Evolutionary conservation across 1,140 invertebrate genomes (phyloP).

Genomic region (Sycobia sp.): DNA sequence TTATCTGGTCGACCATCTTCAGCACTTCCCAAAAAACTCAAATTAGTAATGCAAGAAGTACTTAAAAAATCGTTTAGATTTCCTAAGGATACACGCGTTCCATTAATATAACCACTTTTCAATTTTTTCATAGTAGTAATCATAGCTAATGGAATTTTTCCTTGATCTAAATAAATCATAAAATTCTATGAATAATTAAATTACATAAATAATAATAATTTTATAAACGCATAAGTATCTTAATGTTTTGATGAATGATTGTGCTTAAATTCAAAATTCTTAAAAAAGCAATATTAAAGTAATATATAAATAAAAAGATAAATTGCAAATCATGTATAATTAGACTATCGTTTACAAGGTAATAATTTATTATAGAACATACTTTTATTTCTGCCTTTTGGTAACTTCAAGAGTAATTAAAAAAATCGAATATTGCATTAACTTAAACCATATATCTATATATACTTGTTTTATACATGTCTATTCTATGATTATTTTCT

Average conservation of each 20-base stretch:
- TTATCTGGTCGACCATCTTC: conserved; percentile 88
- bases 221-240: conserved; percentile 1
- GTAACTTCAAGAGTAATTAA: no score
- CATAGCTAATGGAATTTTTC: conserved; percentile 89
- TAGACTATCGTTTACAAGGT: no score
- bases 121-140: conserved; percentile 98
- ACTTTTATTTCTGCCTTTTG: no score
- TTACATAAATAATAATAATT: not conserved
- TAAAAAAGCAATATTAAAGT: conserved; percentile 16
- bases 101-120: conserved; percentile 98
- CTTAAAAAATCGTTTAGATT: conserved; percentile 90
- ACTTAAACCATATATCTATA: no score
- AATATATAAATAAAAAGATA: no score
- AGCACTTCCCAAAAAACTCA: conserved; percentile 91
- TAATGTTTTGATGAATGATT: conserved; percentile 18
- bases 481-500: not conserved
- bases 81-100: conserved; percentile 92
- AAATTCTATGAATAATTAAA: not conserved
- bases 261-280: conserved; percentile 23
- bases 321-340: no score
- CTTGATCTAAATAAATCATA: conserved; percentile 82
- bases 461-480: no score
- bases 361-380: no score
- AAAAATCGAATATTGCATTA: no score
- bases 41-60: conserved; percentile 94